Percentiles rank a stretch among this genome's conserved stretches.
Evolutionary conservation across 1,140 invertebrate genomes (phyloP).

Genomic region (Nebria ingens): DNA sequence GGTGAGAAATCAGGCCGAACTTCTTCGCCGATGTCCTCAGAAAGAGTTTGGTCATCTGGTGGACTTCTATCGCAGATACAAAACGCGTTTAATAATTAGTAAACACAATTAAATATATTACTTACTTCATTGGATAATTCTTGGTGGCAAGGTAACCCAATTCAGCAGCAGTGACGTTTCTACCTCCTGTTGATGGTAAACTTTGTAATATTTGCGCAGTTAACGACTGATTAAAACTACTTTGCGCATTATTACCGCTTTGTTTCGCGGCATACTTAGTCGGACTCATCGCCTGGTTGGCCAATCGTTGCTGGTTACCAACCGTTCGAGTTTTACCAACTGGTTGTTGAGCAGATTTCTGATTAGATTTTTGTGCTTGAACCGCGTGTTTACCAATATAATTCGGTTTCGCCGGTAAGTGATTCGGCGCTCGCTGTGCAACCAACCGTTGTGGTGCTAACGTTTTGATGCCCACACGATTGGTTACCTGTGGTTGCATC

Average conservation of each 20-base stretch:
- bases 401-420: conserved; percentile 20
- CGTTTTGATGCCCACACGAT: conserved; percentile 24
- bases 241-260: conserved; percentile 14
- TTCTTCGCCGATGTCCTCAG: conserved; percentile 23
- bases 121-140: conserved; percentile 14
- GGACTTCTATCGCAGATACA: background rate
- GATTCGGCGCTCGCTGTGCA: conserved; percentile 22
- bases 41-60: background rate
- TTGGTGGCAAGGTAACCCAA: conserved; percentile 4
- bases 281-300: background rate
- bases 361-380: conserved; percentile 31
- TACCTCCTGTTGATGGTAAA: conserved; percentile 18
- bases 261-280: conserved; percentile 12
- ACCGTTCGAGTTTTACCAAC: conserved; percentile 2
- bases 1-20: conserved; percentile 27
- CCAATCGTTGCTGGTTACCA: background rate
- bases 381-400: conserved; percentile 34
- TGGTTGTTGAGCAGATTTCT: background rate
- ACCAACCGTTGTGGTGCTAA: conserved; percentile 24
- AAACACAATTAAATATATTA: too few relatives aligned
- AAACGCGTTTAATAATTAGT: too few relatives aligned
- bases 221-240: conserved; percentile 31
- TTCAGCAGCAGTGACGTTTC: background rate
- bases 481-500: conserved; percentile 13
- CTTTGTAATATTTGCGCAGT: conserved; percentile 33